These are phyloP conservation scores for Catharus bicknelli DNA, from an alignment of 2,113 vertebrate genomes.

Conservation along the genomic window DNA sequence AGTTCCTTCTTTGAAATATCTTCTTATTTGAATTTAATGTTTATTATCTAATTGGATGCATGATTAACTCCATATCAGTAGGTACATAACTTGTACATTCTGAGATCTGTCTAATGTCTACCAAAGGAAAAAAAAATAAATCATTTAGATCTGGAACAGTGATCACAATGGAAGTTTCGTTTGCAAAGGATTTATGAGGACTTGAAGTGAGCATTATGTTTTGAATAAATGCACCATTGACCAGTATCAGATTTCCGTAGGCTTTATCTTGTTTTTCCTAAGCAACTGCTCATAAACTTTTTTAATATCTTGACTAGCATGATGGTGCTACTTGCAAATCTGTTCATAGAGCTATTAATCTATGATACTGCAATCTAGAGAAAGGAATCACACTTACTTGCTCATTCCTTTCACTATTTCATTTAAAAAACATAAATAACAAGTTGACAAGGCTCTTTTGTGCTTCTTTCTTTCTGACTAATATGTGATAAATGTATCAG, in stretches of 20 bases:
- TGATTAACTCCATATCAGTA: constrained; percentile 51
- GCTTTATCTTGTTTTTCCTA: constrained; percentile 72
- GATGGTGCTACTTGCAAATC: constrained; percentile 66
- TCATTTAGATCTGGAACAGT: constrained; percentile 72
- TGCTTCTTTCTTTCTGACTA: constrained; percentile 12
- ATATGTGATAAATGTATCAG: background rate
- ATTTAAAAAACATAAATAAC: constrained; percentile 16
- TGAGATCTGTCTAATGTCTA: constrained; percentile 62
- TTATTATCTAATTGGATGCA: constrained; percentile 57
- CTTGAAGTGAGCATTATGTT: constrained; percentile 54
- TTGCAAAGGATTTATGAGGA: constrained; percentile 71
- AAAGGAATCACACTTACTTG: constrained; percentile 49
- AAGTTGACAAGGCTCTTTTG: background rate
- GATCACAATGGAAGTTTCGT: constrained; percentile 74
- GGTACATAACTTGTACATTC: constrained; percentile 25
- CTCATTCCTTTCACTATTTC: constrained; percentile 38
- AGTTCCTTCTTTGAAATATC: constrained; percentile 19
- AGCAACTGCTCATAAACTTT: constrained; percentile 73
- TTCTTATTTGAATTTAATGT: constrained; percentile 54
- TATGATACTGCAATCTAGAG: constrained; percentile 32
- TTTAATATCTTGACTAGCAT: constrained; percentile 55
- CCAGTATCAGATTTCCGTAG: constrained; percentile 71
- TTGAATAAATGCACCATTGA: constrained; percentile 70
- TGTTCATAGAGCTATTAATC: constrained; percentile 71
- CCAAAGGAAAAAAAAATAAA: constrained; percentile 32